Base-by-base conservation (phyloP, 2,113 vertebrate species). In the Salminus brasiliensis region DNA sequence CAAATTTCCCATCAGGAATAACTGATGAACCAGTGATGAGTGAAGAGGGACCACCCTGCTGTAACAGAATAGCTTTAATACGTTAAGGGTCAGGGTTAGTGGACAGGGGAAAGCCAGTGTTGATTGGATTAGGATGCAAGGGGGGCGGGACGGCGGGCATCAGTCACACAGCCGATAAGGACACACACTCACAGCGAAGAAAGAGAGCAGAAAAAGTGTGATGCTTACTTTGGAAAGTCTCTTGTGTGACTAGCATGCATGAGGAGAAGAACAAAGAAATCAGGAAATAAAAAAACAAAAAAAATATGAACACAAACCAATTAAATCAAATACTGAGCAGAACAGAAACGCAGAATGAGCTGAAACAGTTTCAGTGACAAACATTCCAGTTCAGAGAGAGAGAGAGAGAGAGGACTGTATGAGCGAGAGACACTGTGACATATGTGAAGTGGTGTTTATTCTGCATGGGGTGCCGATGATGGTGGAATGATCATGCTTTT, bases 151-250 rank as follows among this genome's bases (percentile, higher is more conserved):
- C n/a, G n/a, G n/a, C 39, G 43, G 6, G 43, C 71, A 72, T 55
- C 70, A 72, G 23, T n/a, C 27, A 36, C 39, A 47, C 16, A 6
- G 21, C 16, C 16, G 1, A 16, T 15, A 7, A n/a, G 43, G 1
- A 30, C 55, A 68, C 36, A 45, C 41, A 34, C 36, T 52, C 16
- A 79, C 69, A 65, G 9, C 10, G 27, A 15, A 45, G 55, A 57
- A 74, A 29, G 32, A 69, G 67, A 81, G 12, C 73, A 45, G 47
- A 72, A 81, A 81, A 91, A 91, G 92, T 92, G 92, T 88, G 91
- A 91, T 89, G 92, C 94, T 95, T 96, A 96, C 95, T 96, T 96
- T 95, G 90, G 94, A 94, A 89, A 96, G 94, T 93, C 92, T 94
- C 93, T 95, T 95, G 93, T 94, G 94, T 93, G 93, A 94, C 95